Percentiles rank a stretch among this genome's conserved stretches.
Evolutionary conservation across 1,140 invertebrate genomes (phyloP).

Genomic region (Pristionchus pacificus): DNA sequence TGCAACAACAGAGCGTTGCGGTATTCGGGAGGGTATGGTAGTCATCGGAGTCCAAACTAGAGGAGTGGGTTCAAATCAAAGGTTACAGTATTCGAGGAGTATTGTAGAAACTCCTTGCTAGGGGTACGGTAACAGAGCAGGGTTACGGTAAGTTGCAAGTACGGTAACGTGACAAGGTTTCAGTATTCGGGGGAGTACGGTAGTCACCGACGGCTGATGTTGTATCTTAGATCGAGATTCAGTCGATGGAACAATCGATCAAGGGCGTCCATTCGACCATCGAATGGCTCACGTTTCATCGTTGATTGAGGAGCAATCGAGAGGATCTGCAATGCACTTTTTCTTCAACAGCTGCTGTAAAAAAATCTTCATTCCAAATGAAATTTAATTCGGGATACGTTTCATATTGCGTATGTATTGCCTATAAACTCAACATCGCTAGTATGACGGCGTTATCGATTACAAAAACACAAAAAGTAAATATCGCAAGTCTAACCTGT

Average conservation of each 20-base stretch:
- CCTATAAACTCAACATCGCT: neutral
- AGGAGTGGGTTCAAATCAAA: too few relatives aligned
- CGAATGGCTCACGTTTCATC: neutral
- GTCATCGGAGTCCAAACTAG: too few relatives aligned
- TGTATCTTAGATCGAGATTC: neutral
- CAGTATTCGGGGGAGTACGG: neutral
- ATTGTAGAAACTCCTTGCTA: neutral
- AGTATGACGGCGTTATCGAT: too few relatives aligned
- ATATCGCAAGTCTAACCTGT: constrained; percentile 1
- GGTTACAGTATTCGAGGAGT: neutral
- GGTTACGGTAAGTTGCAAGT: too few relatives aligned
- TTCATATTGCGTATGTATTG: neutral
- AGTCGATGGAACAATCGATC: neutral
- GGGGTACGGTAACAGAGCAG: neutral
- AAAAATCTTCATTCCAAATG: too few relatives aligned
- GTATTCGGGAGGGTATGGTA: too few relatives aligned
- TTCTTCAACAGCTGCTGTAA: too few relatives aligned
- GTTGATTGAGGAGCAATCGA: neutral
- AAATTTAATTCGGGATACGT: too few relatives aligned
- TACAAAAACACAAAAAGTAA: too few relatives aligned
- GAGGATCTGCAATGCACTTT: neutral
- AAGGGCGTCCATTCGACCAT: neutral
- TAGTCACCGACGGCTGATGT: neutral
- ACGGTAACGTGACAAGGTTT: neutral
- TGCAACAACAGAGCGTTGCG: too few relatives aligned